Conservation (phyloP, 2,888 invertebrate species). For the Hydrotaea diabolus region DNA sequence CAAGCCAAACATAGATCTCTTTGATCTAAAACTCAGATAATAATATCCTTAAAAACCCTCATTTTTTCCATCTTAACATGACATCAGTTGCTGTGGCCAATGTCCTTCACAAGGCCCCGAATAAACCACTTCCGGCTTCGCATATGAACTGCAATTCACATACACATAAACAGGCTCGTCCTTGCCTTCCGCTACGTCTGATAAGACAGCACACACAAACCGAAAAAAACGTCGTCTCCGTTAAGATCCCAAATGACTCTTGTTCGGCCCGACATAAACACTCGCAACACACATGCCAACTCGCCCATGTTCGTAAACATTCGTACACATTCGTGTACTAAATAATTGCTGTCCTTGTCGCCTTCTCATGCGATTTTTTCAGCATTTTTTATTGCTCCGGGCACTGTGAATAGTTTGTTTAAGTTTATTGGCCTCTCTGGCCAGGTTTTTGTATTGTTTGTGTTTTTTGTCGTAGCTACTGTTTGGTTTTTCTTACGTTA, state of each 20-base stretch:
- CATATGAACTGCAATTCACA: constrained; percentile 1
- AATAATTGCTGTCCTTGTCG: constrained; percentile 30
- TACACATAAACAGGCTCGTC: not conserved
- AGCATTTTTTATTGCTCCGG: constrained; percentile 58
- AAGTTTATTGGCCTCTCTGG: constrained; percentile 66
- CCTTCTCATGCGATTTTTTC: constrained; percentile 34
- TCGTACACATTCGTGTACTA: not conserved
- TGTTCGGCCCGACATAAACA: not conserved
- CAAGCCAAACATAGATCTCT: too few species aligned
- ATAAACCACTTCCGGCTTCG: not conserved
- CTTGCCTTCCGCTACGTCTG: not conserved
- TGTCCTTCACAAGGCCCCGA: constrained; percentile 2
- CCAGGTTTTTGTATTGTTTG: constrained; percentile 34
- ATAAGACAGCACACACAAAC: not conserved
- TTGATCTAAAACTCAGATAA: too few species aligned
- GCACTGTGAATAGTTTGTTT: constrained; percentile 53
- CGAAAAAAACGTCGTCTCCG: not conserved
- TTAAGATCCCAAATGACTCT: not conserved
- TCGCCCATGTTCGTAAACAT: not conserved
- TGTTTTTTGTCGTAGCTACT: constrained; percentile 6
- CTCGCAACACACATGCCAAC: not conserved
- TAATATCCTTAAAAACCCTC: too few species aligned
- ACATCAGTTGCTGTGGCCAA: not conserved
- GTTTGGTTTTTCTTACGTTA: constrained; percentile 17
- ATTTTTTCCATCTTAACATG: not conserved